Evolutionary conservation across 1,140 invertebrate species (phyloP).

Genomic region (Drosophila bocqueti): DNA sequence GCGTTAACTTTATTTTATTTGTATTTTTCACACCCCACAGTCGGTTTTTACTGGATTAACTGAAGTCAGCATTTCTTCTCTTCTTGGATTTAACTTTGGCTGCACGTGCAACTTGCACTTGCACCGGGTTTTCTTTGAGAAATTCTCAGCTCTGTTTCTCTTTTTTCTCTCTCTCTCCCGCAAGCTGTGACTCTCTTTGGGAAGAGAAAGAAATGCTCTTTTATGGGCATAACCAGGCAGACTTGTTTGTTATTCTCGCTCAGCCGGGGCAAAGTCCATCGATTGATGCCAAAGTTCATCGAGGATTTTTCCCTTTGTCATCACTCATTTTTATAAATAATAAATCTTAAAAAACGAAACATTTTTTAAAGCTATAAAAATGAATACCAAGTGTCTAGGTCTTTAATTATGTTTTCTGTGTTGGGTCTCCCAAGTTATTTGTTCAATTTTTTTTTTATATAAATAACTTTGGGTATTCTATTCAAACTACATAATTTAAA

Average conservation of each 20-base stretch:
- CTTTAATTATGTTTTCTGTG: background rate
- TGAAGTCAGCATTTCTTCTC: background rate
- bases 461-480: background rate
- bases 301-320: background rate
- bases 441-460: too few species aligned
- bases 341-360: too few species aligned
- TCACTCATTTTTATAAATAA: background rate
- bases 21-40: slow-evolving; percentile 1
- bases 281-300: slow-evolving; percentile 32
- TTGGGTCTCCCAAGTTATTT: background rate
- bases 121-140: background rate
- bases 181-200: slow-evolving; percentile 1
- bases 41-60: background rate
- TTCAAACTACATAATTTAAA: background rate
- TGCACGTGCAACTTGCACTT: slow-evolving; percentile 55
- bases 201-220: slow-evolving; percentile 29
- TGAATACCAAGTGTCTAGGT: background rate
- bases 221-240: slow-evolving; percentile 32
- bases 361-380: background rate
- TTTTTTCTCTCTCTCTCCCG: background rate
- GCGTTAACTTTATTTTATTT: slow-evolving; percentile 52
- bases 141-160: background rate
- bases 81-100: background rate
- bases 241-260: slow-evolving; percentile 40
- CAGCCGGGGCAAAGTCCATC: slow-evolving; percentile 29